Evolutionary conservation across 2,888 invertebrate species (phyloP).

Genomic region (Leptura quadrifasciata): DNA sequence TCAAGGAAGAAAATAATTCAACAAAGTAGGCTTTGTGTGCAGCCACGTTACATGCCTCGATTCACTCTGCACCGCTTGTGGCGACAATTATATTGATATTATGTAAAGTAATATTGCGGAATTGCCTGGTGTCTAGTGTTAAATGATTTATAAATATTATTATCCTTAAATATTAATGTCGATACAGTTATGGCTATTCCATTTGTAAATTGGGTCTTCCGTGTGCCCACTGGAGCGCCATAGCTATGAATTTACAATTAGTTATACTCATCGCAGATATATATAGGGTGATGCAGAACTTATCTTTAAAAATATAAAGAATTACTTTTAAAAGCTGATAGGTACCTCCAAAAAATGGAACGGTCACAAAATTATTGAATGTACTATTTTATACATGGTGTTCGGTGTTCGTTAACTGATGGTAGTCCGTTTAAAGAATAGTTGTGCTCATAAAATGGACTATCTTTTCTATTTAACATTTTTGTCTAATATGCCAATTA

Average conservation of each 20-base stretch:
- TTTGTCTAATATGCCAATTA: too few species aligned
- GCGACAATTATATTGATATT: slow-evolving; percentile 61
- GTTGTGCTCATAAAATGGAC: too few species aligned
- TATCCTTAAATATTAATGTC: slow-evolving; percentile 17
- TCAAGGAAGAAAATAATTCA: slow-evolving; percentile 55
- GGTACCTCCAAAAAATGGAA: too few species aligned
- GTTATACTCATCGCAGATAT: too few species aligned
- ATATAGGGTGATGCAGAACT: neutral
- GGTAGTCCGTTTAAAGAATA: too few species aligned
- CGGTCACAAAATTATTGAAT: too few species aligned
- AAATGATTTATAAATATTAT: slow-evolving; percentile 51
- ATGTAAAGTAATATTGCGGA: slow-evolving; percentile 59
- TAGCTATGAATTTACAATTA: neutral
- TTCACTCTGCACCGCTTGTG: slow-evolving; percentile 48
- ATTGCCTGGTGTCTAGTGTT: slow-evolving; percentile 50
- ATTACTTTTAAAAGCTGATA: too few species aligned
- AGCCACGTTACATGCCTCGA: slow-evolving; percentile 41
- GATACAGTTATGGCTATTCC: slow-evolving; percentile 14
- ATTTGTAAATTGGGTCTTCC: neutral
- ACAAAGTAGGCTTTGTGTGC: slow-evolving; percentile 58
- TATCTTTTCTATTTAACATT: too few species aligned
- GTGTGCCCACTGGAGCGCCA: neutral
- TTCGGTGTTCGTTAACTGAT: too few species aligned
- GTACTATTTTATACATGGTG: too few species aligned
- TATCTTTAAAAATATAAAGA: too few species aligned